Conservation (phyloP, 2,113 vertebrate genomes). For the Oxygymnocypris stewartii region DNA sequence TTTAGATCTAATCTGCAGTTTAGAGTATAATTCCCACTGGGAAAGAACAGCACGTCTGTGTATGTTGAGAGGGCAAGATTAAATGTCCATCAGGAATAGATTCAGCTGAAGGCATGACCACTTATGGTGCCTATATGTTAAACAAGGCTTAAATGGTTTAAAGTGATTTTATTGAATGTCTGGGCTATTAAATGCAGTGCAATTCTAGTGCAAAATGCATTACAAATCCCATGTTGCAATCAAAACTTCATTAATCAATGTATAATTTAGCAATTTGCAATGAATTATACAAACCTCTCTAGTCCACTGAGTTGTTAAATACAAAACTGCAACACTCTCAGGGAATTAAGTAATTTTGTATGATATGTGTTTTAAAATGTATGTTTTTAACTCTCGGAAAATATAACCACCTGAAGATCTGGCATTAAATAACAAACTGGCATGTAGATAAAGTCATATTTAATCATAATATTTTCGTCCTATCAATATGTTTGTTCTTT, state of each 20-base stretch:
- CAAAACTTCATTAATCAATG: neutral
- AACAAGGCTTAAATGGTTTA: neutral
- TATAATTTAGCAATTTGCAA: neutral
- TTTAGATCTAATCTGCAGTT: conserved; percentile 47
- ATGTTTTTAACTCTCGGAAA: neutral
- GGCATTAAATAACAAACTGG: neutral
- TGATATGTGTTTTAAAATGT: neutral
- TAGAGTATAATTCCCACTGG: conserved; percentile 25
- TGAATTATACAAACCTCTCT: neutral
- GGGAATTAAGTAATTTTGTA: neutral
- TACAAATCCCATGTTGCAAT: neutral
- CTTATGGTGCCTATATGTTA: neutral
- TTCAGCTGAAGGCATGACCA: neutral
- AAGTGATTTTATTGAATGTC: neutral
- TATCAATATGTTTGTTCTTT: neutral
- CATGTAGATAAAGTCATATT: neutral
- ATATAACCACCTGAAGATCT: neutral
- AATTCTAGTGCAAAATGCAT: neutral
- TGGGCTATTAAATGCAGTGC: neutral
- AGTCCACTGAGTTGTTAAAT: neutral
- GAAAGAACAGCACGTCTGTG: conserved; percentile 13
- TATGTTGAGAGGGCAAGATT: conserved; percentile 29
- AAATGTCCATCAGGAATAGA: conserved; percentile 25
- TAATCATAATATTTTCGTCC: neutral
- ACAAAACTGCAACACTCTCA: neutral